A percentile compares a stretch with the other conserved stretches of the same genome.
These are phyloP conservation scores for Mustela nigripes DNA, from an alignment of 2,113 vertebrate genomes.

Conservation along the genomic window DNA sequence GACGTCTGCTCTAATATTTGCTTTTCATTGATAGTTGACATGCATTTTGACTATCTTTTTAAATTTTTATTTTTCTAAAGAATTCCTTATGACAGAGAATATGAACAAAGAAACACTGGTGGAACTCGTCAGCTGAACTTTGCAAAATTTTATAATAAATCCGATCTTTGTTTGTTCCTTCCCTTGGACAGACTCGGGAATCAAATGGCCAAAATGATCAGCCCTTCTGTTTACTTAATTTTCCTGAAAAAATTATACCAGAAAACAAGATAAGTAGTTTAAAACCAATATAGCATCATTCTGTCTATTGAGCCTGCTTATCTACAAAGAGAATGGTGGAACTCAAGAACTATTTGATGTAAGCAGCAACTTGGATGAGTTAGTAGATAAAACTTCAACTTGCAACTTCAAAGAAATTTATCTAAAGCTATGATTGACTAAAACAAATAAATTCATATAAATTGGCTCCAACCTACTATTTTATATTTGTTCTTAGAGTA, in stretches of 20 bases:
- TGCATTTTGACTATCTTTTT: not conserved
- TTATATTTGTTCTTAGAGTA: not conserved
- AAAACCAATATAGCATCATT: not conserved
- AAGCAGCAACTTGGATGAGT: not conserved
- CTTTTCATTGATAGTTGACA: slow-evolving; percentile 23
- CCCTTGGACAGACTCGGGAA: not conserved
- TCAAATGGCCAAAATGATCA: slow-evolving; percentile 16
- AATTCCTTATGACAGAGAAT: slow-evolving; percentile 25
- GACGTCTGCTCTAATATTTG: not conserved
- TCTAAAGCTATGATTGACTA: not conserved
- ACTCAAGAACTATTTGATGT: not conserved
- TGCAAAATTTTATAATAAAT: slow-evolving; percentile 36
- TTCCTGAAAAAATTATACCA: not conserved
- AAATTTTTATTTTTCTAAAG: slow-evolving; percentile 24
- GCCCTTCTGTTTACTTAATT: not conserved
- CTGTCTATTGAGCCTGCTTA: not conserved
- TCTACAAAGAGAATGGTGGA: not conserved
- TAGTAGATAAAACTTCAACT: not conserved
- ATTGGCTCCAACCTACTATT: not conserved
- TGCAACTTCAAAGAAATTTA: not conserved
- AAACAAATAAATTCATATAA: not conserved
- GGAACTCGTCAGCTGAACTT: not conserved
- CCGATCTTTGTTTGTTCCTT: not conserved
- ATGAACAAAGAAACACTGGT: not conserved
- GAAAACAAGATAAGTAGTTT: not conserved